Evolutionary conservation across 2,888 invertebrate species (phyloP), one percentile per base, ranked within the genome.

Genomic region (Stratiomys singularior): DNA sequence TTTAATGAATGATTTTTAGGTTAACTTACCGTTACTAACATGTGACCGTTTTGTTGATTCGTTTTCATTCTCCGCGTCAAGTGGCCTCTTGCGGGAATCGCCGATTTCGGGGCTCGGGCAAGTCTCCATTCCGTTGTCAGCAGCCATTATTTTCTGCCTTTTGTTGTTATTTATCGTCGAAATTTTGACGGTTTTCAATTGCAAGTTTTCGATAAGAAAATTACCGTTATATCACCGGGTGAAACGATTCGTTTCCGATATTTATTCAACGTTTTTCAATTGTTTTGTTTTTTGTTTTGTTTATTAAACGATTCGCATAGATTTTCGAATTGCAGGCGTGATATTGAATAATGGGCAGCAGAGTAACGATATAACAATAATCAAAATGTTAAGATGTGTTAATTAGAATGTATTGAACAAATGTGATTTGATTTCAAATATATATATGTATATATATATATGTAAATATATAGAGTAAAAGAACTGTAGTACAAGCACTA

Each of bases 61-160:
- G 90, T 94, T 94, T 89, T 95, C 95, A 84, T 92, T 92, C 89
- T 95, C 95, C 83, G 92, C 92, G 89, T 95, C 95, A 86, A 94
- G 91, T 84, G 95, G 95, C 88, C 95, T 92, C 90, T 95, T 95
- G 89, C 95, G 92, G 89, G 95, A 95, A 90, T 95, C 95, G 83
- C 87, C 87, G 89, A 94, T 94, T 91, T 95, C 95, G 89, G 95
- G 95, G 91, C 95, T 95, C 89, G 95, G 93, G 91, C 95, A 95
- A 91, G 95, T 94, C 91, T 95, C 95, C 94, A 95, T 95, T 91
- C 93, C 93, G 91, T 94, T 93, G 90, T 95, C 95, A 89, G 94
- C 94, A 91, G 94, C 95, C 94, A 95, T 95, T 90, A 85, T 81
- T 76, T 78, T 80, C 79, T 81, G 66, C 67, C 63, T 72, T 79